Base-by-base conservation (phyloP, 2,113 vertebrate genomes). In the human (Homo sapiens) region DNA sequence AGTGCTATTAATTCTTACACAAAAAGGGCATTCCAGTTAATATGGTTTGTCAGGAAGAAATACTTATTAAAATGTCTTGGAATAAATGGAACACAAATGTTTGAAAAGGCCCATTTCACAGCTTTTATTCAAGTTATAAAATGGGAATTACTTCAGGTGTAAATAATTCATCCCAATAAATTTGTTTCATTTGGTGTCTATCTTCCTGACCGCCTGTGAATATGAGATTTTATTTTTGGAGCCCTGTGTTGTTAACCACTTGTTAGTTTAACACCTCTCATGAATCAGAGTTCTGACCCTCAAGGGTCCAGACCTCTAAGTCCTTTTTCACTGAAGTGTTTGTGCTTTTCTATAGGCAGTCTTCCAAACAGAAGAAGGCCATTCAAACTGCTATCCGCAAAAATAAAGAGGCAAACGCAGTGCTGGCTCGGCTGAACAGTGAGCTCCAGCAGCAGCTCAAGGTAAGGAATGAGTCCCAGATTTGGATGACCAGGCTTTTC, bases 401-500 rank as follows among this genome's bases (percentile, higher is more conserved):
- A 98, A 99, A 99, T 98, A 99, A 99, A 98, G 99, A 99, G 98
- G 99, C 99, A 95, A 99, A 99, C 73, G 99, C 99, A 2, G 99
- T 99, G 78, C 98, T 99, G n/a, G 99, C 99, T 86, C 99, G 99
- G 82, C 98, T 99, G 97, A 99, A 99, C 97, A 99, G 99, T 89
- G 99, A 99, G 96, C 99, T 99, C 66, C 99, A 99, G 66, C 99
- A 99, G 98, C 99, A 99, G 96, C 99, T 99, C 80, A 99, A 99
- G 99, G 99, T 99, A 98, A 98, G 98, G 66, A 96, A 64, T 4
- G 2, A 78, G 59, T 6, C 94, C 86, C 70, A 59, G 96, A 94
- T 91, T 57, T 55, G 87, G 20, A 38, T 79, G 45, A 43, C 85
- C 64, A 66, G 92, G n/a, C 86, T 97, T 90, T 57, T 52, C 27